Conservation (phyloP, 2,113 vertebrate genomes). For the Pipra filicauda region DNA sequence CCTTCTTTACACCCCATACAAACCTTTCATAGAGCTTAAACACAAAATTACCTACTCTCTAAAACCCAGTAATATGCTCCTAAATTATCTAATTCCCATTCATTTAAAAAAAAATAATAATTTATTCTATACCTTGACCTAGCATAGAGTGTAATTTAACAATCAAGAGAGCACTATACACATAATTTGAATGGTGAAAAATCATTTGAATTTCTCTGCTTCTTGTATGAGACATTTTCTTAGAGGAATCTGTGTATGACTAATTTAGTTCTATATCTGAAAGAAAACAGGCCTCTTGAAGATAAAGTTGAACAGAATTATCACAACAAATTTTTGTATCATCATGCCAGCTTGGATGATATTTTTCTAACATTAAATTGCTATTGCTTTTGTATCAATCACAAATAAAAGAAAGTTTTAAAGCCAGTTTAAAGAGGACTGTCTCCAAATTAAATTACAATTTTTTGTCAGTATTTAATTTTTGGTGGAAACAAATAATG, state of each 20-base stretch:
- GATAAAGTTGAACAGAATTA: background rate
- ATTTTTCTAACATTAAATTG: background rate
- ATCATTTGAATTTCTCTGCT: constrained; percentile 5
- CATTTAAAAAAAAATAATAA: constrained; percentile 22
- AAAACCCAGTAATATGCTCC: constrained; percentile 32
- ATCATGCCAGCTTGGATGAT: background rate
- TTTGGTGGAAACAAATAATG: background rate
- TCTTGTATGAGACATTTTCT: background rate
- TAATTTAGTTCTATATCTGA: background rate
- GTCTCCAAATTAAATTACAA: background rate
- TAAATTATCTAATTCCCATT: constrained; percentile 20
- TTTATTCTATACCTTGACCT: constrained; percentile 51
- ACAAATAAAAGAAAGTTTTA: background rate
- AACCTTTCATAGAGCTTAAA: constrained; percentile 11
- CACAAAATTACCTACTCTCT: constrained; percentile 46
- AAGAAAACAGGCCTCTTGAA: background rate
- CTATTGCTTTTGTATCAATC: background rate
- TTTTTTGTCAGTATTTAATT: background rate
- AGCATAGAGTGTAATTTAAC: constrained; percentile 49
- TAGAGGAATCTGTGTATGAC: background rate
- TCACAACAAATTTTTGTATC: background rate
- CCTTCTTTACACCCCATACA: background rate
- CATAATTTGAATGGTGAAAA: constrained; percentile 48
- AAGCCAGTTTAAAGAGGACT: background rate
- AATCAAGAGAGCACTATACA: constrained; percentile 38